Conservation (phyloP, 1,140 invertebrate species). For the Ips nitidus region DNA sequence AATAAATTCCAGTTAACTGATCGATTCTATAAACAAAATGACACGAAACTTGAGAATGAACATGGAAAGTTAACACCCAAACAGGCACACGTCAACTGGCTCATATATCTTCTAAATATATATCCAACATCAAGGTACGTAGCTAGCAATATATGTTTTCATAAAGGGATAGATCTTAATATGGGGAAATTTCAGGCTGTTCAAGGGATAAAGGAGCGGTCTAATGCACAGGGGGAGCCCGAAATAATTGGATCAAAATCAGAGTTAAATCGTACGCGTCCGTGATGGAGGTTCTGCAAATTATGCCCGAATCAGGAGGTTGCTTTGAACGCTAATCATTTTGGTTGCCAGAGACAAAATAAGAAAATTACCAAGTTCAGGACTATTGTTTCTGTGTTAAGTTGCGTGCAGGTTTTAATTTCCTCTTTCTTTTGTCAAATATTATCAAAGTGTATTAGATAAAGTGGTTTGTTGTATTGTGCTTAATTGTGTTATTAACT, state of each 20-base stretch:
- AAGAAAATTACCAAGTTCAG: too few relatives aligned
- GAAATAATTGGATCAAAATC: conserved; percentile 35
- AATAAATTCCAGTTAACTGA: too few relatives aligned
- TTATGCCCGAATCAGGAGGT: neutral
- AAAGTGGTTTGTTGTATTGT: too few relatives aligned
- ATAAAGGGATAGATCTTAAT: conserved; percentile 29
- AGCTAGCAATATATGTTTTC: conserved; percentile 34
- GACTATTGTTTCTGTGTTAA: too few relatives aligned
- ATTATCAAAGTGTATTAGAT: too few relatives aligned
- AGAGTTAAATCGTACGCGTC: conserved; percentile 26
- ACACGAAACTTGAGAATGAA: neutral
- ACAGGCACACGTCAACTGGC: conserved; percentile 21
- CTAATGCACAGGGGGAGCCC: conserved; percentile 30
- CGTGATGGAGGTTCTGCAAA: conserved; percentile 1
- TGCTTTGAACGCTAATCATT: too few relatives aligned
- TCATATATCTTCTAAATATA: conserved; percentile 26
- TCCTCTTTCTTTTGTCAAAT: too few relatives aligned
- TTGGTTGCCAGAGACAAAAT: too few relatives aligned
- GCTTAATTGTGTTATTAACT: too few relatives aligned
- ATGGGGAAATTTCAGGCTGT: conserved; percentile 16
- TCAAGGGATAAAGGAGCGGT: conserved; percentile 26
- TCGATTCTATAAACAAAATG: too few relatives aligned
- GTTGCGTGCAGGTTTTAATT: too few relatives aligned
- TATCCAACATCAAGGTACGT: conserved; percentile 30
- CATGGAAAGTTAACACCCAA: conserved; percentile 13